Percentiles rank a stretch among this genome's conserved stretches.
Conservation (phyloP, 2,797 vertebrate species). For the Clarias fuscus region DNA sequence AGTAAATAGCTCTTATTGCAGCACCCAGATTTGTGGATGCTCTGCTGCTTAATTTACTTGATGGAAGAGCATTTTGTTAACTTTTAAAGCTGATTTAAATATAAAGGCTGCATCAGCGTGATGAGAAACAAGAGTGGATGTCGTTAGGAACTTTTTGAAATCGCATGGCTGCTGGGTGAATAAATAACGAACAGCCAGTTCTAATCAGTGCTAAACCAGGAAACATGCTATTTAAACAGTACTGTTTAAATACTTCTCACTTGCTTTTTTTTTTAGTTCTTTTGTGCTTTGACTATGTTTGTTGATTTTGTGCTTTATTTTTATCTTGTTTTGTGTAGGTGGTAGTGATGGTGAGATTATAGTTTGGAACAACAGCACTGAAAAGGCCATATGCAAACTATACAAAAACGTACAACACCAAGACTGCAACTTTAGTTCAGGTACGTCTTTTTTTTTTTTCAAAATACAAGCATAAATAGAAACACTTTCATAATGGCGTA, state of each 20-base stretch:
- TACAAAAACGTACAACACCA: background rate
- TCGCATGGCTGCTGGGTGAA: constrained; percentile 65
- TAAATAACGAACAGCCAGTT: constrained; percentile 68
- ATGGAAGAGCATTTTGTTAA: background rate
- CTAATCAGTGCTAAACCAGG: constrained; percentile 41
- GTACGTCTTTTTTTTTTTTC: constrained; percentile 2
- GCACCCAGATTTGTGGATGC: background rate
- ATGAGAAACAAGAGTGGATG: constrained; percentile 1
- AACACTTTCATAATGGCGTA: constrained; percentile 2
- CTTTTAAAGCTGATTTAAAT: background rate
- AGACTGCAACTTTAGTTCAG: constrained; percentile 3
- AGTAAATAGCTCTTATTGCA: background rate
- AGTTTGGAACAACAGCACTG: constrained; percentile 78
- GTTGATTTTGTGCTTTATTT: constrained; percentile 6
- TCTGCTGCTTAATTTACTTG: background rate
- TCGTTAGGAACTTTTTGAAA: constrained; percentile 38
- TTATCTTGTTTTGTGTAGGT: constrained; percentile 59
- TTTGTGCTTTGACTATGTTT: constrained; percentile 5
- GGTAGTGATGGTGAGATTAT: constrained; percentile 76
- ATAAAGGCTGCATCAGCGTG: background rate
- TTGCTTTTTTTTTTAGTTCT: background rate
- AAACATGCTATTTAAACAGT: constrained; percentile 34
- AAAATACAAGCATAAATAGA: background rate
- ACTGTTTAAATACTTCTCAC: background rate
- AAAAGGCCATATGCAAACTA: constrained; percentile 71